Evolutionary conservation across 2,797 vertebrate species (phyloP), one percentile per base, ranked within the genome.

Genomic region (Oceanodroma leucorhoa): DNA sequence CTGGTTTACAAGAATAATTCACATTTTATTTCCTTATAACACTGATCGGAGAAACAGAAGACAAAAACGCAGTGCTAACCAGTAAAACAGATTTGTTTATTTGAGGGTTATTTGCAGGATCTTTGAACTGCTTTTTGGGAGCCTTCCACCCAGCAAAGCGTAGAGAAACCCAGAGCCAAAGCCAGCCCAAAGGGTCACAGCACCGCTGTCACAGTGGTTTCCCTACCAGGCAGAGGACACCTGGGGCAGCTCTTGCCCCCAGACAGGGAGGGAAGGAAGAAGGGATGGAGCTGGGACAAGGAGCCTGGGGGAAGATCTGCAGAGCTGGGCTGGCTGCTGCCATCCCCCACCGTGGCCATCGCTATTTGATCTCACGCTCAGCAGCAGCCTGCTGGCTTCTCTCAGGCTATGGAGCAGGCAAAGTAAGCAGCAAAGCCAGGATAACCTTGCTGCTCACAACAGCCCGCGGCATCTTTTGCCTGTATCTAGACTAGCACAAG

Each of bases 341-440:
- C 5, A 1, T 90, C 76, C 82, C 57, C 69, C 0, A 11, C 82
- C 3, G 7, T 60, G 62, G 70, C 73, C 83, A 30, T 87, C 7
- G 1, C 81, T 87, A 27, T 88, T 89, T 91, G 88, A 94, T 92
- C 88, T 93, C 86, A 36, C 0, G 0, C 72, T 89, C 87, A 81
- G 91, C 72, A 78, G 89, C 85, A 94, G 65, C 76, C 79, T 71
- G 76, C 89, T 95, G 95, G 57, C 85, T 96, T 83, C 65, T 94
- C 60, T 60, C 9, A 0, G 13, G 48, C 93, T 83, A 87, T 5
- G 7, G 69, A 70, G 41, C 40, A 46, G 60, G 76, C 83, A 70
- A 53, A 82, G 85, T 40, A 69, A 90, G 88, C 38, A 87, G 93
- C 62, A 95, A 69, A 81, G 80, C 90, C 73, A 58, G 83, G 88